Evolutionary conservation across 2,797 vertebrate genomes (phyloP).

Genomic region (Poecile montanus): DNA sequence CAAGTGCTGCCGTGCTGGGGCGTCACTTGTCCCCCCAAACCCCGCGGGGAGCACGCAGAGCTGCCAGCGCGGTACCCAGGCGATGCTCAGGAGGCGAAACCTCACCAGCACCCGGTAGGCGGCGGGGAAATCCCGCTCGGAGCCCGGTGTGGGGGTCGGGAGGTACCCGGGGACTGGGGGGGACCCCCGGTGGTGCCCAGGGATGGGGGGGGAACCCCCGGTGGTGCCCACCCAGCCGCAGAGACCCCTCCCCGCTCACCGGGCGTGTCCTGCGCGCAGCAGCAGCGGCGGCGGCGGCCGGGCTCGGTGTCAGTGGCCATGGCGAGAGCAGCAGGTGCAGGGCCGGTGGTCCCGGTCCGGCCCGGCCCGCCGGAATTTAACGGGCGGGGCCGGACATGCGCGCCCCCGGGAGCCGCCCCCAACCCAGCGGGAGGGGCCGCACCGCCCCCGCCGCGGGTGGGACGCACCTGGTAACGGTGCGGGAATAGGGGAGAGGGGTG

Average conservation of each 20-base stretch:
- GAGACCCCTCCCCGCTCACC: background rate
- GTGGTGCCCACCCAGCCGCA: background rate
- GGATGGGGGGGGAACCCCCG: too few species aligned
- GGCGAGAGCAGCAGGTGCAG: background rate
- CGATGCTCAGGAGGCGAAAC: fast-evolving
- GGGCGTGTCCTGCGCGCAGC: conserved; percentile 27
- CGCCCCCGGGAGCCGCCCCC: background rate
- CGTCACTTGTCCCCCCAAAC: background rate
- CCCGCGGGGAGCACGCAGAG: fast-evolving
- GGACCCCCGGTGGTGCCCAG: too few species aligned
- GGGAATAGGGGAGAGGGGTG: background rate
- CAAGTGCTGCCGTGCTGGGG: fast-evolving
- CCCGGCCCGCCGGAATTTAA: background rate
- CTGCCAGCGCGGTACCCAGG: background rate
- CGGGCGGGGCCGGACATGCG: conserved; percentile 36
- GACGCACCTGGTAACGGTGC: background rate
- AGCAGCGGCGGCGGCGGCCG: background rate
- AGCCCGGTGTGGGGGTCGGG: fast-evolving
- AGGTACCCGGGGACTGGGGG: too few species aligned
- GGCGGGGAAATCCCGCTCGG: too few species aligned
- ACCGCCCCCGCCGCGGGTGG: background rate
- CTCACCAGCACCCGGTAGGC: fast-evolving
- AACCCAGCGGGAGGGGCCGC: background rate
- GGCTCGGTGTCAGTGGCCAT: conserved; percentile 27
- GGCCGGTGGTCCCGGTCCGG: background rate